These are phyloP conservation scores for Gobiocypris rarus DNA, from an alignment of 2,113 vertebrate genomes.

Conservation along the genomic window DNA sequence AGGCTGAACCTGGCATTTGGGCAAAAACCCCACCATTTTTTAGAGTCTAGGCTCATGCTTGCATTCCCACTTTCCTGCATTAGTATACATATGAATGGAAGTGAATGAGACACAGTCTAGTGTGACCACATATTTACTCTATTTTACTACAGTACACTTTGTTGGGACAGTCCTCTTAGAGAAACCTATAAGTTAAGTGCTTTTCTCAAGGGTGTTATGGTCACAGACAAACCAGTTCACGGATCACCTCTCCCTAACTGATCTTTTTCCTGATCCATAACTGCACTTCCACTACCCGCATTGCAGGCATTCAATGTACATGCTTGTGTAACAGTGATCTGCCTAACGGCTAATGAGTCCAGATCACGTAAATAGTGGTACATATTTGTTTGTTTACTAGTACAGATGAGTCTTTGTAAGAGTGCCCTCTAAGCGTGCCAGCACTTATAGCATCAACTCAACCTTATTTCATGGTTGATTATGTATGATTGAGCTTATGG, in stretches of 20 bases:
- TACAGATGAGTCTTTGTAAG: slow-evolving; percentile 16
- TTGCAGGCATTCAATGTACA: background rate
- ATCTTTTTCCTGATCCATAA: slow-evolving; percentile 9
- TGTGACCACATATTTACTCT: background rate
- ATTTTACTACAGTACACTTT: background rate
- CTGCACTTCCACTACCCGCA: slow-evolving; percentile 15
- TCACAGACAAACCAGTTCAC: background rate
- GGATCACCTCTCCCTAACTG: background rate
- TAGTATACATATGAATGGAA: background rate
- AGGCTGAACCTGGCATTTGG: too few relatives aligned
- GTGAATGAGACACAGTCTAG: background rate
- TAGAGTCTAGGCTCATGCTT: background rate
- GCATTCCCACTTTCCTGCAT: background rate
- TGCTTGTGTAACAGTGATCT: background rate
- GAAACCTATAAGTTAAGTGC: background rate
- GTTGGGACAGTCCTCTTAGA: background rate
- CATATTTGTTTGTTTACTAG: slow-evolving; percentile 30
- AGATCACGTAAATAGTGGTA: background rate
- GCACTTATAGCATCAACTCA: background rate
- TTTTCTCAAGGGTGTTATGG: background rate
- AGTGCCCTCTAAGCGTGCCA: background rate
- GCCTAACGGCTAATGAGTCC: background rate
- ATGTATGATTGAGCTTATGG: slow-evolving; percentile 2
- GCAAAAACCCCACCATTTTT: too few relatives aligned
- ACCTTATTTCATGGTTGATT: slow-evolving; percentile 1